Evolutionary conservation across 1,140 invertebrate species (phyloP).

Genomic region (Arctopsyche grandis): DNA sequence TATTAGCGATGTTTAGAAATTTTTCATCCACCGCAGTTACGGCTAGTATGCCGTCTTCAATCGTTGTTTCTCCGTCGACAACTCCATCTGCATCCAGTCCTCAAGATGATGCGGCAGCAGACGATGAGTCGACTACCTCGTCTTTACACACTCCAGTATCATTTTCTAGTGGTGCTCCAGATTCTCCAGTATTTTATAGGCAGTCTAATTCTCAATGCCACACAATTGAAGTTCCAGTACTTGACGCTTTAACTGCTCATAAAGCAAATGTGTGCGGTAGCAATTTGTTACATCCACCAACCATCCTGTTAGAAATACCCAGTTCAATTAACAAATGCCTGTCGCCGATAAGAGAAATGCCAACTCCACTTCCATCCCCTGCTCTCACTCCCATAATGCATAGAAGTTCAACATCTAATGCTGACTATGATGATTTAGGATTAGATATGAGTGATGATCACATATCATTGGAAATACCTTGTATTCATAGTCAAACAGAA

Average conservation of each 20-base stretch:
- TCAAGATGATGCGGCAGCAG: conserved; percentile 72
- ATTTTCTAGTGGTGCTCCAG: conserved; percentile 65
- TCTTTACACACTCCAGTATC: conserved; percentile 69
- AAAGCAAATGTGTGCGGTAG: conserved; percentile 65
- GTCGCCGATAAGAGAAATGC: conserved; percentile 77
- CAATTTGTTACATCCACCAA: conserved; percentile 73
- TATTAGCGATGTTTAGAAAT: conserved; percentile 78
- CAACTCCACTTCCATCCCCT: conserved; percentile 76
- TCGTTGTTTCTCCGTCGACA: conserved; percentile 69
- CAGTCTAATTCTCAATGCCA: conserved; percentile 59
- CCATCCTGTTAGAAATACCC: conserved; percentile 78
- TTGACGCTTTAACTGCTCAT: conserved; percentile 73
- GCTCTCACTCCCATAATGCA: conserved; percentile 74
- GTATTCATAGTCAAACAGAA: conserved; percentile 53
- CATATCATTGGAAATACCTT: conserved; percentile 61
- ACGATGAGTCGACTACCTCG: conserved; percentile 71
- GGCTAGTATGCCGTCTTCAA: conserved; percentile 66
- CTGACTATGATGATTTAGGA: conserved; percentile 62
- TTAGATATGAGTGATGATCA: conserved; percentile 61
- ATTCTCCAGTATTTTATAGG: conserved; percentile 67
- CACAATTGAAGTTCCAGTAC: conserved; percentile 73
- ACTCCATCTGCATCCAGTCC: conserved; percentile 75
- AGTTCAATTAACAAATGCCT: conserved; percentile 76
- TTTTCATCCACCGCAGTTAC: conserved; percentile 70
- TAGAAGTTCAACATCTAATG: conserved; percentile 57